A percentile compares a stretch with the other conserved stretches of the same genome.
Conservation (phyloP, 2,113 vertebrate genomes). For the Xenotilapia longispinis region DNA sequence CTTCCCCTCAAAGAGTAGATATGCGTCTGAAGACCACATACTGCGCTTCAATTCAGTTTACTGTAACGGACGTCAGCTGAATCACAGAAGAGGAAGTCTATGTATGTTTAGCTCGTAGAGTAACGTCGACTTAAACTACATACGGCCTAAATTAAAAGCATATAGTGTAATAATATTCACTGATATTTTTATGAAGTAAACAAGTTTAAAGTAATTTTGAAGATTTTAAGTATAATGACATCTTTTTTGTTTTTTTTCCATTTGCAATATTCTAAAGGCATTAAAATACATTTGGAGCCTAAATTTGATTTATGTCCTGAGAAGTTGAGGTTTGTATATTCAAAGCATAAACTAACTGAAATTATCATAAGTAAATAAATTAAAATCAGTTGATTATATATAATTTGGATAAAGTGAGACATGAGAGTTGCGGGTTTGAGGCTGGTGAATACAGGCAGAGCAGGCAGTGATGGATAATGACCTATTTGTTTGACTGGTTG, state of each 20-base stretch:
- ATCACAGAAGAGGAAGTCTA: background rate
- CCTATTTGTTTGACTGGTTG: constrained; percentile 43
- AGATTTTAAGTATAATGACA: background rate
- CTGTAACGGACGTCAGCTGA: background rate
- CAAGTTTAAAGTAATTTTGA: background rate
- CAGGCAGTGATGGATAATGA: constrained; percentile 35
- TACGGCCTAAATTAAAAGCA: background rate
- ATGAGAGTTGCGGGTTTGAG: background rate
- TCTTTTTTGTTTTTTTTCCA: background rate
- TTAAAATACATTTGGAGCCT: background rate
- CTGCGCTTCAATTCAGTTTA: background rate
- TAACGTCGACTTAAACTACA: background rate
- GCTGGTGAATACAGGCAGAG: background rate
- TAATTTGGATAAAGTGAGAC: background rate
- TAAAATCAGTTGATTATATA: background rate
- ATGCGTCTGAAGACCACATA: background rate
- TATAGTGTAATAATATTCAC: background rate
- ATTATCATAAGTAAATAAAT: background rate
- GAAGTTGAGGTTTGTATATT: background rate
- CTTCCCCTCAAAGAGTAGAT: background rate
- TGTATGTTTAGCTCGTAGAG: background rate
- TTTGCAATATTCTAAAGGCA: background rate
- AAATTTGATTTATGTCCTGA: background rate
- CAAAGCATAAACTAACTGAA: background rate
- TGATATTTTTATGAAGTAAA: background rate